phyloP scores from a whole-genome alignment of 2,113 vertebrate species.

The Theristicus caerulescens region DNA sequence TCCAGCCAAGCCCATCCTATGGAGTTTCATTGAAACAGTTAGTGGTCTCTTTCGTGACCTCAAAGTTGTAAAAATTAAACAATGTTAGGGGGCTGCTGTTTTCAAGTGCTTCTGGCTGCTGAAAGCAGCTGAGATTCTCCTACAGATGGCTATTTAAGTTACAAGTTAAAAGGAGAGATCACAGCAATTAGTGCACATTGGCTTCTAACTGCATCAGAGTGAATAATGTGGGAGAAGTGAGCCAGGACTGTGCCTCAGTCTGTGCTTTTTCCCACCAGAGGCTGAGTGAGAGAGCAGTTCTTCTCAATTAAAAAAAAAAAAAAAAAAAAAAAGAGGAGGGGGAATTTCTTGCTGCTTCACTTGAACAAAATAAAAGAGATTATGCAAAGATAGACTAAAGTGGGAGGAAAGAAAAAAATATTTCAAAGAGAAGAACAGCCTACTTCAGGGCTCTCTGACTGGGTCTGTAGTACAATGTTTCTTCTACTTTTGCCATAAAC shows the following conservation, averaged over 20 bases:
- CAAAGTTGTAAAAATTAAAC: slow-evolving; percentile 54
- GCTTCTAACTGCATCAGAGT: slow-evolving; percentile 29
- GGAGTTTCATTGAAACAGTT: slow-evolving; percentile 55
- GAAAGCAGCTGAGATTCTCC: slow-evolving; percentile 32
- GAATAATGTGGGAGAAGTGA: slow-evolving; percentile 32
- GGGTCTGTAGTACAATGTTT: not conserved
- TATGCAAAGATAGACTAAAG: slow-evolving; percentile 33
- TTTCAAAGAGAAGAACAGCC: slow-evolving; percentile 18
- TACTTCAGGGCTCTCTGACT: not conserved
- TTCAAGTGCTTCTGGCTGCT: slow-evolving; percentile 55
- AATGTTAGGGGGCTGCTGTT: slow-evolving; percentile 32
- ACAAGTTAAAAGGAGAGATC: slow-evolving; percentile 51
- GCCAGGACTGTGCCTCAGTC: not conserved
- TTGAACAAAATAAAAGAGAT: slow-evolving; percentile 49
- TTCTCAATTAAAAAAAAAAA: not conserved
- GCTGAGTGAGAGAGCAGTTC: slow-evolving; percentile 4
- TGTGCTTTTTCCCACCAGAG: slow-evolving; percentile 28
- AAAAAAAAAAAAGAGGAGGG: too few species aligned
- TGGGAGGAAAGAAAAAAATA: not conserved
- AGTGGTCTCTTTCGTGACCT: slow-evolving; percentile 52
- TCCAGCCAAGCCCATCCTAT: slow-evolving; percentile 34
- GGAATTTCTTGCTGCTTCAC: slow-evolving; percentile 24
- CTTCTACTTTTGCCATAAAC: not conserved
- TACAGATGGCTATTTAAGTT: slow-evolving; percentile 45
- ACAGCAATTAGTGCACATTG: slow-evolving; percentile 13